These are phyloP conservation scores for Esox lucius DNA, from an alignment of 2,797 vertebrate species.

Conservation along the genomic window DNA sequence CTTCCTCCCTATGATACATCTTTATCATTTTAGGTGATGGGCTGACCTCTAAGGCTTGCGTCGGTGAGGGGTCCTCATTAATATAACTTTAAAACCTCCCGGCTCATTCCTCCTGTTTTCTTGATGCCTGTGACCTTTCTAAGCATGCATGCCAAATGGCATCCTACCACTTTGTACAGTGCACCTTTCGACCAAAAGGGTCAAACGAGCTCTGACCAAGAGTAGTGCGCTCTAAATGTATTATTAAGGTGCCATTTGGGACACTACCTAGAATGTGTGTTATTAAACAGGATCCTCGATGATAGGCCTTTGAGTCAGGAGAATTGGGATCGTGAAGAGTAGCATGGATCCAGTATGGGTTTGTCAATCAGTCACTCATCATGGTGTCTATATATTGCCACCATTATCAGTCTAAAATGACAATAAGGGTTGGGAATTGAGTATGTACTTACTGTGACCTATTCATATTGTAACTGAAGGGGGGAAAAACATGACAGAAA, in stretches of 20 bases:
- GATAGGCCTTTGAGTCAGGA: constrained; percentile 55
- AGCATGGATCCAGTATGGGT: constrained; percentile 59
- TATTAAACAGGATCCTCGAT: constrained; percentile 70
- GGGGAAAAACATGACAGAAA: too few relatives aligned
- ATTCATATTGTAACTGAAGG: too few relatives aligned
- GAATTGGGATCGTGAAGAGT: constrained; percentile 63
- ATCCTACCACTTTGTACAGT: too few relatives aligned
- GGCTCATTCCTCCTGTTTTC: constrained; percentile 78
- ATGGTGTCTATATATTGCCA: constrained; percentile 9
- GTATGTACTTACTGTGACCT: too few relatives aligned
- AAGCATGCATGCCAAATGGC: too few relatives aligned
- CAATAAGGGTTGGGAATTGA: too few relatives aligned
- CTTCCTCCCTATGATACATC: constrained; percentile 77
- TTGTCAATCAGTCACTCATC: constrained; percentile 24
- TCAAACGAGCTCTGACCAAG: too few relatives aligned
- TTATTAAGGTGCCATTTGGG: neutral
- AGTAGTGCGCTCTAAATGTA: too few relatives aligned
- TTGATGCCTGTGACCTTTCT: constrained; percentile 80
- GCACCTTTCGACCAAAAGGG: too few relatives aligned
- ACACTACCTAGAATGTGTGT: constrained; percentile 57
- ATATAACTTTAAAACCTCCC: constrained; percentile 80
- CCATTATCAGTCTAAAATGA: neutral
- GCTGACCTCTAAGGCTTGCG: constrained; percentile 77
- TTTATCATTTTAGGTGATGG: constrained; percentile 85
- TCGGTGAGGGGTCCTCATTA: constrained; percentile 78